phyloP scores from a whole-genome alignment of 2,888 invertebrate species.

The Octonoba sinensis region DNA sequence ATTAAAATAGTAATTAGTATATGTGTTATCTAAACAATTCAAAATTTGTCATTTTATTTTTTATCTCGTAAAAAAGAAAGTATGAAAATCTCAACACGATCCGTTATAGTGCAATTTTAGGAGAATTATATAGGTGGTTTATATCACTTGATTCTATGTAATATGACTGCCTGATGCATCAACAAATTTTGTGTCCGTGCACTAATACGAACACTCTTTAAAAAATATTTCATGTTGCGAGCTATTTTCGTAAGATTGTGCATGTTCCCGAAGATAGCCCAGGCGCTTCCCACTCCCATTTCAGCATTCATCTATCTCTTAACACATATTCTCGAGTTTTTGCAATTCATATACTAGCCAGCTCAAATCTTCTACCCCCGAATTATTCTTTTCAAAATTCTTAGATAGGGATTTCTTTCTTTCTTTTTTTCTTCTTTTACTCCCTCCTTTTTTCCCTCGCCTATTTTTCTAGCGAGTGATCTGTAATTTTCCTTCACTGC shows the following conservation, averaged over 20 bases:
- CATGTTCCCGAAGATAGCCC: conserved; percentile 23
- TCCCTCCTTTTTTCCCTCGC: conserved; percentile 2
- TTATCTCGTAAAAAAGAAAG: no score
- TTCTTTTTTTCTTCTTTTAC: conserved; percentile 6
- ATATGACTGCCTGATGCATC: no score
- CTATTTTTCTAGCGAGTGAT: neutral
- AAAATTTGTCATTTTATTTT: no score
- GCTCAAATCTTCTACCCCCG: conserved; percentile 43
- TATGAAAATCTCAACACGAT: no score
- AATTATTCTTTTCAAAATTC: conserved; percentile 55
- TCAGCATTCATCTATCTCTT: conserved; percentile 46
- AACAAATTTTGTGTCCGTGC: no score
- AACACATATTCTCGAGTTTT: conserved; percentile 39
- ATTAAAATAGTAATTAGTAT: no score
- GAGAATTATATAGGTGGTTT: no score
- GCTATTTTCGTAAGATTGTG: conserved; percentile 7
- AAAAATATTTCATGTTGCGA: neutral
- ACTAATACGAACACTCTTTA: no score
- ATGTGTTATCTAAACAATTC: no score
- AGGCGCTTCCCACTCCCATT: neutral
- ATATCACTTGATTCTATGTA: no score
- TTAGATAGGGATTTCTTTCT: conserved; percentile 19
- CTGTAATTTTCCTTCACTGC: conserved; percentile 38
- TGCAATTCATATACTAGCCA: conserved; percentile 42
- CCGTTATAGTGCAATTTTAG: no score